Conservation (phyloP, 2,797 vertebrate species). For the Coranthus polyacanthus region DNA sequence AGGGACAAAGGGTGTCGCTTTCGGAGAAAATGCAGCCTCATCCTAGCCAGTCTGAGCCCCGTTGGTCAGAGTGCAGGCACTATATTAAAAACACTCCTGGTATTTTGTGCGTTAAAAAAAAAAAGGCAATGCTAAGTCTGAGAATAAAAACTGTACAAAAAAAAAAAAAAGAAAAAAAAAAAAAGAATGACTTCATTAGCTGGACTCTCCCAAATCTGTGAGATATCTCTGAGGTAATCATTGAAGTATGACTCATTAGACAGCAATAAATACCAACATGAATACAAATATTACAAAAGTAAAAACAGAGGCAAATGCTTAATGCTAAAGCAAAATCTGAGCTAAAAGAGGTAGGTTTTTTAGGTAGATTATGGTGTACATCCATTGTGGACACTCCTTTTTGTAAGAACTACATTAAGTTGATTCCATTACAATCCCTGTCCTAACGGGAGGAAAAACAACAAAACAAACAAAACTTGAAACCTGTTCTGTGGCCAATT, state of each 20-base stretch:
- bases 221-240: conserved; percentile 87
- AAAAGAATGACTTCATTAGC: conserved; percentile 84
- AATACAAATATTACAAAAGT: conserved; percentile 88
- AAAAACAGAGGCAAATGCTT: conserved; percentile 87
- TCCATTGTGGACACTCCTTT: conserved; percentile 79
- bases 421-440: conserved; percentile 82
- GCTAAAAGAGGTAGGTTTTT: conserved; percentile 86
- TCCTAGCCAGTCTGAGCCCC: conserved; percentile 60
- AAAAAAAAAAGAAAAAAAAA: conserved; percentile 45
- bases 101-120: conserved; percentile 76
- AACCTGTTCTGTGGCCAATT: conserved; percentile 53
- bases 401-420: conserved; percentile 79
- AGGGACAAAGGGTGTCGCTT: conserved; percentile 31
- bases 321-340: conserved; percentile 84
- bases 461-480: conserved; percentile 41
- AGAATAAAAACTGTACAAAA: conserved; percentile 65
- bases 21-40: conserved; percentile 59
- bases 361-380: conserved; percentile 85
- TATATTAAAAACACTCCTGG: conserved; percentile 73
- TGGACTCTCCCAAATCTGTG: conserved; percentile 85
- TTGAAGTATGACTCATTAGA: conserved; percentile 87
- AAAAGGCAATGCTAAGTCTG: conserved; percentile 74
- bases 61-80: conserved; percentile 79
- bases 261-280: conserved; percentile 90
- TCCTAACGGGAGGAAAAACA: conserved; percentile 62